Evolutionary conservation across 2,113 vertebrate genomes (phyloP).

Genomic region (Charina bottae): DNA sequence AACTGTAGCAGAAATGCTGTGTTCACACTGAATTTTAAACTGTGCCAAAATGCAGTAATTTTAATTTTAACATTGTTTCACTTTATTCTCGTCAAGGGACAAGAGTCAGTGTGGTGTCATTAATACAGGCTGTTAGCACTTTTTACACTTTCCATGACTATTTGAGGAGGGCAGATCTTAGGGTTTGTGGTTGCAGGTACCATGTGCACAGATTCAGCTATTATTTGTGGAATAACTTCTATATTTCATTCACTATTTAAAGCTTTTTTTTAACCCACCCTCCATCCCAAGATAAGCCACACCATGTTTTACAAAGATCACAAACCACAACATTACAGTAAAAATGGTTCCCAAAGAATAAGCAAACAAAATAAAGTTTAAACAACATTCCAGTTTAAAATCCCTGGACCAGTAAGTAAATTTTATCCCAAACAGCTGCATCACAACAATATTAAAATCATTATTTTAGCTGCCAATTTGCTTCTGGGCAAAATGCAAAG

Average conservation of each 20-base stretch:
- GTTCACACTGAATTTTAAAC: conserved; percentile 26
- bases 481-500: no score
- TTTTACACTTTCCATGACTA: background rate
- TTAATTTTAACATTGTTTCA: background rate
- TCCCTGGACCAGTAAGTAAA: no score
- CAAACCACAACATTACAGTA: background rate
- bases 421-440: no score
- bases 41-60: background rate
- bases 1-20: conserved; percentile 40
- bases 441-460: no score
- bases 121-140: background rate
- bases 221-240: background rate
- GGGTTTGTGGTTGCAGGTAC: background rate
- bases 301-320: background rate
- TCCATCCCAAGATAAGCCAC: background rate
- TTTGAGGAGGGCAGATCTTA: background rate
- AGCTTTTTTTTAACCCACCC: background rate
- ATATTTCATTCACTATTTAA: background rate
- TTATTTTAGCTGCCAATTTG: no score
- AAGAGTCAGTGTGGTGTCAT: background rate
- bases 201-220: background rate
- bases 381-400: no score
- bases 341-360: background rate
- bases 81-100: background rate
- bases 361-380: no score